Percentiles rank a stretch among this genome's conserved stretches.
Conservation (phyloP, 2,888 invertebrate genomes). For the Sympetrum striolatum region DNA sequence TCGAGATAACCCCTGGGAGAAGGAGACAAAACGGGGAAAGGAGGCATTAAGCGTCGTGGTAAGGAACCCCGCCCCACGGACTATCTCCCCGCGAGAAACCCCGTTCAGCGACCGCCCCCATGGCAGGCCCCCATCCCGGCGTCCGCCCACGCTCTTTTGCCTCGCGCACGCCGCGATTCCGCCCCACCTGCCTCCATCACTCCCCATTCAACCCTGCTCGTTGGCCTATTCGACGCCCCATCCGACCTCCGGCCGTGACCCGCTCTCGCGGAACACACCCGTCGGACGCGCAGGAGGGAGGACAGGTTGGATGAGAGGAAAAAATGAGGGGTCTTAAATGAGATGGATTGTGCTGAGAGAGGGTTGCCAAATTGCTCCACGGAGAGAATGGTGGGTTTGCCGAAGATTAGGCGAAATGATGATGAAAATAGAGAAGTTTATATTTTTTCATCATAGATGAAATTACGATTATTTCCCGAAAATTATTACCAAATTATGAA, state of each 20-base stretch:
- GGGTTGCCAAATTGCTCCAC: no score
- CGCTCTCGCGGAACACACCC: constrained; percentile 34
- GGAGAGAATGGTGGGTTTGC: no score
- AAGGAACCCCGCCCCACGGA: constrained; percentile 13
- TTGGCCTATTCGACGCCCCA: not conserved
- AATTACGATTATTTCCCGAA: no score
- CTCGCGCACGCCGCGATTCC: constrained; percentile 1
- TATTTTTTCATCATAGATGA: no score
- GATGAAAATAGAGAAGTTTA: no score
- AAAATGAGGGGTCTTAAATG: not conserved
- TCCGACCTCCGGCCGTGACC: constrained; percentile 37
- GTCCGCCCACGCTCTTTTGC: not conserved
- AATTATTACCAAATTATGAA: no score
- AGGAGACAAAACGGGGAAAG: constrained; percentile 11
- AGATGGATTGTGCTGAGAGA: not conserved
- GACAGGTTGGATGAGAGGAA: not conserved
- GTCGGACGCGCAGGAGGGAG: not conserved
- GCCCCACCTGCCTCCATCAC: not conserved
- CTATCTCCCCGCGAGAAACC: constrained; percentile 9
- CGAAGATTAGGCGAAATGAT: no score
- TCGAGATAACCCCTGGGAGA: constrained; percentile 30
- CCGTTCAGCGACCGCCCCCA: not conserved
- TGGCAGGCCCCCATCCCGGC: not conserved
- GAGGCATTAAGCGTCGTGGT: constrained; percentile 7
- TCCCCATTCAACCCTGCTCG: not conserved